phyloP scores from a whole-genome alignment of 64 coral and sea anemone genomes.

The Montipora foliosa region DNA sequence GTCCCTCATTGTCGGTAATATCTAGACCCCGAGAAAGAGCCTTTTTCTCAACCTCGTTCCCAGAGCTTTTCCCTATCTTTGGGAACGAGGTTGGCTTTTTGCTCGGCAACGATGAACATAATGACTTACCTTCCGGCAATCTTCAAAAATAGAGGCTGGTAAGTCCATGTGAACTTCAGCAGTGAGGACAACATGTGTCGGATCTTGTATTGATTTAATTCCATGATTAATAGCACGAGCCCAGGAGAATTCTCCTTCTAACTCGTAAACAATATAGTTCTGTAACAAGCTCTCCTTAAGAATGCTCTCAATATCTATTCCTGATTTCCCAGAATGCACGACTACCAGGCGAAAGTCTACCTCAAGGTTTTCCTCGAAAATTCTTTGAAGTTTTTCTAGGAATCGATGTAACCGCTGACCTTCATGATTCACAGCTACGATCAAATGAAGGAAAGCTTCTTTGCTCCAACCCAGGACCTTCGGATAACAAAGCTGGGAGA shows the following conservation, averaged over 20 bases:
- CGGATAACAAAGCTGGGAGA: conserved; percentile 46
- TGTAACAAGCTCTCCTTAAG: conserved; percentile 18
- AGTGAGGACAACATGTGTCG: conserved; percentile 31
- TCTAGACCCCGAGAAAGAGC: background rate
- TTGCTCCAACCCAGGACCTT: conserved; percentile 16
- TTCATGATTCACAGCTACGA: conserved; percentile 38
- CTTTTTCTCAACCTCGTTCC: too few relatives aligned
- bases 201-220: conserved; percentile 26
- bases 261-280: conserved; percentile 18
- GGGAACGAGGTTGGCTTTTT: too few relatives aligned
- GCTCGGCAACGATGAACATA: too few relatives aligned
- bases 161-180: conserved; percentile 59
- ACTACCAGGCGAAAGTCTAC: conserved; percentile 49
- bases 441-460: conserved; percentile 25
- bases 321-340: conserved; percentile 4
- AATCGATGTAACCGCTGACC: conserved; percentile 31
- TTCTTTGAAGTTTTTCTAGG: conserved; percentile 31
- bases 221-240: conserved; percentile 57
- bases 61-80: too few relatives aligned
- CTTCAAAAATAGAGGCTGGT: conserved; percentile 56
- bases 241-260: conserved; percentile 15
- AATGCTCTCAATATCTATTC: conserved; percentile 26
- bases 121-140: conserved; percentile 39
- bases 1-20: background rate
- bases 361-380: conserved; percentile 39